A percentile compares a stretch with the other conserved stretches of the same genome.
phyloP scores from a whole-genome alignment of 1,140 invertebrate genomes.

The Macrotrachela quadricornifera region DNA sequence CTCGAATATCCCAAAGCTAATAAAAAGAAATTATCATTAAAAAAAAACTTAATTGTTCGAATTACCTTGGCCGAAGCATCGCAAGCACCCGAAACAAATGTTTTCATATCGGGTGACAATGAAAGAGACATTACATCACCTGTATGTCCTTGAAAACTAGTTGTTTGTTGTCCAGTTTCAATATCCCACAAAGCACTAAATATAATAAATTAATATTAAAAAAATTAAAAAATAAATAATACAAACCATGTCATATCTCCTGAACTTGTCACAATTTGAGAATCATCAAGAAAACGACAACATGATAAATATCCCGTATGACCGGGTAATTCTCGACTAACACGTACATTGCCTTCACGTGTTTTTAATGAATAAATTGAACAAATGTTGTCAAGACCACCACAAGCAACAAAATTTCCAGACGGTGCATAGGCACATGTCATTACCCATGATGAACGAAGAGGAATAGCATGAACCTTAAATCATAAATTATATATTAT shows the following conservation, averaged over 20 bases:
- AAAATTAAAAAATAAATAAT: not conserved
- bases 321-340: slow-evolving; percentile 71
- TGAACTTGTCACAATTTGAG: slow-evolving; percentile 92
- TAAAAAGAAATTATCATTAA: no score
- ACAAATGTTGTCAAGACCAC: slow-evolving; percentile 93
- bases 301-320: slow-evolving; percentile 93
- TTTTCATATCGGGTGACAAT: slow-evolving; percentile 74
- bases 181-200: slow-evolving; percentile 89
- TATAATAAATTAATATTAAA: slow-evolving; percentile 19
- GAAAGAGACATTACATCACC: slow-evolving; percentile 95
- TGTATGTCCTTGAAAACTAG: slow-evolving; percentile 85
- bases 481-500: no score
- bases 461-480: slow-evolving; percentile 79
- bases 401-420: slow-evolving; percentile 85
- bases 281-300: slow-evolving; percentile 92
- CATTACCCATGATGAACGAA: slow-evolving; percentile 96
- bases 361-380: slow-evolving; percentile 74
- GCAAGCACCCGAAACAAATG: slow-evolving; percentile 89
- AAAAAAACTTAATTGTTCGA: no score
- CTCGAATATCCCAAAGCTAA: slow-evolving; percentile 75
- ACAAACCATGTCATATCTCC: slow-evolving; percentile 89
- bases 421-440: slow-evolving; percentile 95
- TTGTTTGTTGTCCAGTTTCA: slow-evolving; percentile 88
- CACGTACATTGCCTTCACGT: slow-evolving; percentile 82
- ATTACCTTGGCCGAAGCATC: slow-evolving; percentile 69